Evolutionary conservation across 35 echinoderm and acorn worm genomes (phyloP), one percentile per base, ranked within the genome.

Genomic region (Heliocidaris erythrogramma): DNA sequence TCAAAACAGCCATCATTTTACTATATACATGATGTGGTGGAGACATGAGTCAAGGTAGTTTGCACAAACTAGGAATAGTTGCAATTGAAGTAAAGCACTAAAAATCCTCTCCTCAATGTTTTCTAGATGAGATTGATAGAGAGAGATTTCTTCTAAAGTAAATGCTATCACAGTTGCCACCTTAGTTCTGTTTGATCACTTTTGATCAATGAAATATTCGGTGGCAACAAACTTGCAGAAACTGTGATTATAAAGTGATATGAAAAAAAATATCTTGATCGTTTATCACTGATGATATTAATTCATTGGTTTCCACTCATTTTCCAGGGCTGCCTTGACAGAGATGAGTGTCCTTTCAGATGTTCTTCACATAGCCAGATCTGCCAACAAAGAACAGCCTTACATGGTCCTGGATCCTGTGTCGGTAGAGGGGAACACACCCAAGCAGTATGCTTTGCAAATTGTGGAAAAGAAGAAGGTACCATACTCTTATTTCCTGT

Each of bases 321-420:
- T 78, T 78, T 78, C 49, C 8, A 99, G 98, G 71, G 94, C 53
- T 95, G 96, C 98, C 69, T 86, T 99, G 17, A 99, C 98, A 95
- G 98, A 99, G 88, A 92, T 99, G 59, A 97, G 96, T 96, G 98
- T 99, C 13, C 88, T 99, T 21, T 99, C 95, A 61, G 98, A 99
- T 94, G 94, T 99, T 32, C 86, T 99, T 30, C 94, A 97, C 92
- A 99, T 99, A 47, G 95, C 95, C 56, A 49, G 96, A 59, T 94
- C 93, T 92, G 96, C 97, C 60, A 59, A 59, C 48, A 97, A 95
- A 49, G 97, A 97, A 47, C 95, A 94, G 18, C 97, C 95, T 2
- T 99, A 99, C 69, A 95, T 97, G 94, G 96, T 99, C 18, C 93
- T 99, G 13, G 98, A 99, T 86, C 97, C 96, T 9, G 98, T 99